Percentiles rank a stretch among this genome's conserved stretches.
Conservation (phyloP, 2,113 vertebrate genomes). For the Callopanchax toddi region DNA sequence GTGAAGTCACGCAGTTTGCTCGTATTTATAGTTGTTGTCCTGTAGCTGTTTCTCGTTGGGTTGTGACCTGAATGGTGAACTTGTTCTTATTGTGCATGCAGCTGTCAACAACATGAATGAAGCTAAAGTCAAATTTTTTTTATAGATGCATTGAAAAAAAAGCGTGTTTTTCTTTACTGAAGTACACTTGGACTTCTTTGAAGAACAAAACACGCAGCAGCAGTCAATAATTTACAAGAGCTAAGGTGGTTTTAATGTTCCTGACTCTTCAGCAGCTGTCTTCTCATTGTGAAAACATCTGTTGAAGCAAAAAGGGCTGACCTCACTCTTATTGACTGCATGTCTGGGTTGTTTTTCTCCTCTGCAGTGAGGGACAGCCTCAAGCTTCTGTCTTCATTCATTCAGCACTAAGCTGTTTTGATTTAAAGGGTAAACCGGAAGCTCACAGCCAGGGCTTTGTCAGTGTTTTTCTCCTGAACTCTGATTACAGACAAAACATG, state of each 20-base stretch:
- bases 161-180: not conserved
- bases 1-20: not conserved
- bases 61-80: no score
- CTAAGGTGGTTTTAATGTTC: not conserved
- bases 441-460: conserved; percentile 11
- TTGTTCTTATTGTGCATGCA: no score
- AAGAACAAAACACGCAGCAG: conserved; percentile 1
- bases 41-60: no score
- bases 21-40: not conserved
- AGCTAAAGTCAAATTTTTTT: not conserved
- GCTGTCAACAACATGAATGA: not conserved
- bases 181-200: not conserved
- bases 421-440: conserved; percentile 41
- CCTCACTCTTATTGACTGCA: conserved; percentile 1
- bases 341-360: conserved; percentile 48
- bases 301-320: conserved; percentile 1
- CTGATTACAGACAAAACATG: no score
- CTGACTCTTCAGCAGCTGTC: conserved; percentile 18
- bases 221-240: not conserved
- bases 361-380: conserved; percentile 2
- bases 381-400: conserved; percentile 47
- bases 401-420: conserved; percentile 39
- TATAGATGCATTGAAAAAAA: not conserved
- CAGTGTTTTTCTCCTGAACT: not conserved
- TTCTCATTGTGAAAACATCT: conserved; percentile 28